Evolutionary conservation across 2,113 vertebrate species (phyloP).

Genomic region (Sarotherodon lohbergeri): DNA sequence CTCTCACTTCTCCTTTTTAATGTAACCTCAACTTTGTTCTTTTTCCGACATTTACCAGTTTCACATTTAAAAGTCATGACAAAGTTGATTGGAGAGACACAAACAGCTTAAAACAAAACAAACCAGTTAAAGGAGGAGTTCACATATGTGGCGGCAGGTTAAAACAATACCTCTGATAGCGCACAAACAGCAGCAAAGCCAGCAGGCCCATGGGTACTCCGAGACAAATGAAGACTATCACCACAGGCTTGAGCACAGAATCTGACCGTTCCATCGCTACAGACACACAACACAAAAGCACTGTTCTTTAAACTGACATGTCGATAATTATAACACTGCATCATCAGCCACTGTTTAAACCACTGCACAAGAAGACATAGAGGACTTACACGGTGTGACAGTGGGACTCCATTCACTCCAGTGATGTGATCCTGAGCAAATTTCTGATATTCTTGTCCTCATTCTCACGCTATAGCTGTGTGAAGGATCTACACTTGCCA

Average conservation of each 20-base stretch:
- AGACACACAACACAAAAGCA: neutral
- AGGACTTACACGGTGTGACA: conserved; percentile 32
- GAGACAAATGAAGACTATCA: conserved; percentile 29
- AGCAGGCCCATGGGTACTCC: conserved; percentile 63
- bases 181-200: conserved; percentile 39
- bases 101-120: neutral
- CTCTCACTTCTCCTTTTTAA: conserved; percentile 9
- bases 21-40: neutral
- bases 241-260: neutral
- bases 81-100: neutral
- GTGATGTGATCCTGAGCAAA: fast-evolving
- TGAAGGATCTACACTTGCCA: neutral
- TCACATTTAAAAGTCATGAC: neutral
- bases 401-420: conserved; percentile 60
- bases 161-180: conserved; percentile 43
- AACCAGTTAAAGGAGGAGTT: neutral
- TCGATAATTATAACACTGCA: neutral
- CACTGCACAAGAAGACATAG: neutral
- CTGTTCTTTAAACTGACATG: neutral
- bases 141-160: neutral
- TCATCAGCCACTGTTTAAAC: neutral
- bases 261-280: conserved; percentile 2
- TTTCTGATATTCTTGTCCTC: fast-evolving
- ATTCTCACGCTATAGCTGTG: conserved; percentile 29
- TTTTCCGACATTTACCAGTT: neutral